A percentile compares a stretch with the other conserved stretches of the same genome.
Evolutionary conservation across 2,888 invertebrate species (phyloP).

Genomic region (Volucella zonaria): DNA sequence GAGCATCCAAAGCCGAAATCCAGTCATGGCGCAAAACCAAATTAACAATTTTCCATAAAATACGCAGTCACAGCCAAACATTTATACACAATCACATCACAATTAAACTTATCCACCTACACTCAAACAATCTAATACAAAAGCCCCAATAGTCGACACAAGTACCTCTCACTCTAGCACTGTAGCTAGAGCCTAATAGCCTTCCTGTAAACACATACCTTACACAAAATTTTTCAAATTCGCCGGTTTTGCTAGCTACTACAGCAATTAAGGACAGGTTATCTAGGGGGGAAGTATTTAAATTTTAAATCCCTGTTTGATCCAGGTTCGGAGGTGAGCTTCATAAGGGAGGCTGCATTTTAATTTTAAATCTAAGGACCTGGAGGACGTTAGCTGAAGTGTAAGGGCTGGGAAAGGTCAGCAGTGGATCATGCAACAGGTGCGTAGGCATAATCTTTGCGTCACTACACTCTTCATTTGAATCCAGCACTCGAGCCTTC

Average conservation of each 20-base stretch:
- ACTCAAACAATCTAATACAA: background rate
- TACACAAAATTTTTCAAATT: background rate
- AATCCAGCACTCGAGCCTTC: conserved; percentile 4
- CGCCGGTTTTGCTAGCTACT: conserved; percentile 22
- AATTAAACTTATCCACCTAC: background rate
- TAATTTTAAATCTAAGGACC: conserved; percentile 4
- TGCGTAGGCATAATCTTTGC: conserved; percentile 10
- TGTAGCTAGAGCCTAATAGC: background rate
- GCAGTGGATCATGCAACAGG: conserved; percentile 6
- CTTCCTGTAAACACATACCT: background rate
- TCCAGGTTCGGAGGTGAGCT: conserved; percentile 3
- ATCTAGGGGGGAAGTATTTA: background rate
- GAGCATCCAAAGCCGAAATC: no score
- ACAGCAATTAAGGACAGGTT: background rate
- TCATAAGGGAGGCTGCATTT: background rate
- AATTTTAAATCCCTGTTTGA: conserved; percentile 1
- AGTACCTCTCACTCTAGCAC: background rate
- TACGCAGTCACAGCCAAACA: background rate
- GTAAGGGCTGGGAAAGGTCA: conserved; percentile 20
- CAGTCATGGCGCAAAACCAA: background rate
- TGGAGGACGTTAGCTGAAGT: conserved; percentile 11
- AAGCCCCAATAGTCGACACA: background rate
- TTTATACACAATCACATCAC: background rate
- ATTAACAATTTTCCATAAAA: background rate
- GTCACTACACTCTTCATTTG: background rate